Evolutionary conservation across 2,888 invertebrate species (phyloP).

Genomic region (Idaea biselata): DNA sequence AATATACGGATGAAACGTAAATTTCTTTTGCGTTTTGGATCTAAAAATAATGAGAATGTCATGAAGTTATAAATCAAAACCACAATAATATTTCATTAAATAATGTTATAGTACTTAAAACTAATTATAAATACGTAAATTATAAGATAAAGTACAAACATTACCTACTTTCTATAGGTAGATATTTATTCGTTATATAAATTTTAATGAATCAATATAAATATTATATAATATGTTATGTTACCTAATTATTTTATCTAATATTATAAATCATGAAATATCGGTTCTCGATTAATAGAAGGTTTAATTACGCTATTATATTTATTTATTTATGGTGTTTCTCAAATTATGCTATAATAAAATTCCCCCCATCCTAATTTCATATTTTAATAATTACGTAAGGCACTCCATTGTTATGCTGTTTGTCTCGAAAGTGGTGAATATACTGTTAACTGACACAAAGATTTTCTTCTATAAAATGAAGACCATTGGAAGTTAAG

Average conservation of each 20-base stretch:
- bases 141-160: constrained; percentile 12
- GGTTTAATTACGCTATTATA: constrained; percentile 70
- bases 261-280: constrained; percentile 61
- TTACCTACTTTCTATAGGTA: neutral
- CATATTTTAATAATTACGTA: constrained; percentile 79
- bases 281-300: constrained; percentile 58
- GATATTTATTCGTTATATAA: neutral
- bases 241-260: constrained; percentile 19
- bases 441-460: constrained; percentile 52
- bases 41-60: neutral
- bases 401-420: constrained; percentile 80
- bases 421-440: constrained; percentile 70
- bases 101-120: no score
- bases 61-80: neutral
- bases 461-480: constrained; percentile 54
- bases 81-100: neutral
- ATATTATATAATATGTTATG: constrained; percentile 1
- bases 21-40: no score
- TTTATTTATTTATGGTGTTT: constrained; percentile 69
- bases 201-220: constrained; percentile 1
- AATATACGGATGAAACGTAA: neutral
- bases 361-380: constrained; percentile 77
- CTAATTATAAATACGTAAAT: neutral
- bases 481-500: constrained; percentile 75
- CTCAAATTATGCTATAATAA: constrained; percentile 80